Evolutionary conservation across 2,888 invertebrate genomes (phyloP), one percentile per base, ranked within the genome.

Genomic region (Synergus laeviventris): DNA sequence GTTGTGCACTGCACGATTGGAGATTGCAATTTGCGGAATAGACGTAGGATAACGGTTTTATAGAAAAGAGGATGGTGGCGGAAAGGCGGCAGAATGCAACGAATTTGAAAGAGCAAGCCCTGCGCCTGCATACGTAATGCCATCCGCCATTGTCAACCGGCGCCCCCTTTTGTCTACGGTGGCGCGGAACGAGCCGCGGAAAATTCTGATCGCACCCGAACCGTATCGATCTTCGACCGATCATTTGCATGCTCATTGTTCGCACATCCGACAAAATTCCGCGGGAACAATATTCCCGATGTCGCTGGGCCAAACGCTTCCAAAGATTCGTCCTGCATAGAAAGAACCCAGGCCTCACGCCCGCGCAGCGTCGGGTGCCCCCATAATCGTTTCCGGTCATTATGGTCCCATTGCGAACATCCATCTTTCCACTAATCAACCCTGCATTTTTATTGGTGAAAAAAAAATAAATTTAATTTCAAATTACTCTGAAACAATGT

Each of bases 211-310:
- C 88, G 89, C 86, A 86, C 86, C 83, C 85, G 83, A 85, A 84
- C 88, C 86, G 84, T 88, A 90, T 91, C 90, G 90, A 91, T 90
- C 90, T 90, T 90, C 88, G 89, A 85, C 90, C 89, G 90, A 91
- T 91, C 90, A 91, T 91, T 91, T 91, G 90, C 90, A 91, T 91
- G 87, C 89, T 91, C 89, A 90, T 91, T 91, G 90, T 91, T 90
- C 89, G 84, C 81, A 78, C 82, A 86, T 86, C 84, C 87, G 84
- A 87, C 87, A 86, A 87, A 88, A 89, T 89, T 88, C 88, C 87
- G 81, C 80, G 76, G 75, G 79, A 81, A 82, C 81, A 81, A 84
- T 81, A 82, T 82, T 82, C 81, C 77, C 74, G 76, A 79, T 78
- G 79, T 78, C 77, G 78, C 74, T 73, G 78, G 60, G 59, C 81